A percentile compares a stretch with the other conserved stretches of the same genome.
Evolutionary conservation across 2,113 vertebrate genomes (phyloP).

Genomic region (Castor canadensis): DNA sequence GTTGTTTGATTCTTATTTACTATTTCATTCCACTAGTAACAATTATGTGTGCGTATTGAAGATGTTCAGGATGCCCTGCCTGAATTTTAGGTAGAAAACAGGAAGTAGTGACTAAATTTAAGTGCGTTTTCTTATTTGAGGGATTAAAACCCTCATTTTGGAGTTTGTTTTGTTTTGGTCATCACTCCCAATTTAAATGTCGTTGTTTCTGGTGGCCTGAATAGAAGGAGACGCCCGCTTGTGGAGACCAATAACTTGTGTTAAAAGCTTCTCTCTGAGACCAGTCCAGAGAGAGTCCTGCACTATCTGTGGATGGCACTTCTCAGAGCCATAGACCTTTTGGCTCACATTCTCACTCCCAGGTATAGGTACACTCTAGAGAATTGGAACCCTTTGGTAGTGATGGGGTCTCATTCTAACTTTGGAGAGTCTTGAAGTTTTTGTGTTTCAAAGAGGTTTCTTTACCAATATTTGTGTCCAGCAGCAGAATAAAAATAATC

Average conservation of each 20-base stretch:
- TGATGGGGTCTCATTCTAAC: not conserved
- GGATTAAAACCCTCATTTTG: constrained; percentile 79
- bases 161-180: constrained; percentile 69
- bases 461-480: not conserved
- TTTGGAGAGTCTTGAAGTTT: not conserved
- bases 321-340: not conserved
- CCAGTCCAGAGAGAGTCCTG: not conserved
- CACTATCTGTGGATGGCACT: not conserved
- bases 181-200: constrained; percentile 67
- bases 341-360: not conserved
- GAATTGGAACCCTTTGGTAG: not conserved
- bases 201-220: constrained; percentile 37
- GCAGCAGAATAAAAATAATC: constrained; percentile 12
- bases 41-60: constrained; percentile 38
- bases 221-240: not conserved
- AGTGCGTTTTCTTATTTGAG: constrained; percentile 78
- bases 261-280: constrained; percentile 35
- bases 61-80: constrained; percentile 43
- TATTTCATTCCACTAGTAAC: constrained; percentile 34
- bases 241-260: not conserved
- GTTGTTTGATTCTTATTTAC: constrained; percentile 47
- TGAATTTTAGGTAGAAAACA: constrained; percentile 76
- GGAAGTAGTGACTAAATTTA: constrained; percentile 82
- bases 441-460: not conserved
- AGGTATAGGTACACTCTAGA: not conserved